phyloP scores from a whole-genome alignment of 2,113 vertebrate genomes.

The Lophotis ruficrista region DNA sequence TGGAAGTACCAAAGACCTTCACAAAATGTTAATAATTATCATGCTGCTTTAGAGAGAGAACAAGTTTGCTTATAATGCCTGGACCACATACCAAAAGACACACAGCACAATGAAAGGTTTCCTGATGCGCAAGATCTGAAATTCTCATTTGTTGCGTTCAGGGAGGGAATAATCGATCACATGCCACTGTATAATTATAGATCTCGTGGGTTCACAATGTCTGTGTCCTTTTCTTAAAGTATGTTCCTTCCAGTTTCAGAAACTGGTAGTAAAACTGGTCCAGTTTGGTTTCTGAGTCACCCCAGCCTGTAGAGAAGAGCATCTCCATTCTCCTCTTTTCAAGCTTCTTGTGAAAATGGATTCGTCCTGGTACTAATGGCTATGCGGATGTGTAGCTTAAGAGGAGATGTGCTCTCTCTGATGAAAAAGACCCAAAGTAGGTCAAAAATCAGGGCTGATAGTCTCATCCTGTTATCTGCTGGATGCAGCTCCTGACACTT shows the following conservation, averaged over 20 bases:
- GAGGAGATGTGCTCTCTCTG: not conserved
- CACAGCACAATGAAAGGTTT: not conserved
- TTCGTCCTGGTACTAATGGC: not conserved
- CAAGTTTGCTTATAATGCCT: not conserved
- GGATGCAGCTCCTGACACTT: not conserved
- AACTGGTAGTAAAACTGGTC: not conserved
- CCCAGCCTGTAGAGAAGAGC: not conserved
- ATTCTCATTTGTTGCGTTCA: not conserved
- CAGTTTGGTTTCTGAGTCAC: not conserved
- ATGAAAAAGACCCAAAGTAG: not conserved
- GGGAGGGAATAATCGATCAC: not conserved
- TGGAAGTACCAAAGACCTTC: not conserved
- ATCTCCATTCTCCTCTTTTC: not conserved
- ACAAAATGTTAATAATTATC: not conserved
- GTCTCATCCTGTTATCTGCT: not conserved
- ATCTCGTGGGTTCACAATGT: not conserved
- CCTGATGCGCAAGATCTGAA: not conserved
- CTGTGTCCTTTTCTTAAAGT: not conserved
- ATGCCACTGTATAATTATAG: not conserved
- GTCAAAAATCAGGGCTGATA: not conserved
- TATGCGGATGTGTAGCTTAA: not conserved
- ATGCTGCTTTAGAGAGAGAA: not conserved
- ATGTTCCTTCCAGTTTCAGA: not conserved
- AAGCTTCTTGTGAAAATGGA: not conserved
- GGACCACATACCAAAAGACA: not conserved